These are phyloP conservation scores for Pantelozetes paolii DNA, from an alignment of 2,888 invertebrate genomes.

Conservation along the genomic window DNA sequence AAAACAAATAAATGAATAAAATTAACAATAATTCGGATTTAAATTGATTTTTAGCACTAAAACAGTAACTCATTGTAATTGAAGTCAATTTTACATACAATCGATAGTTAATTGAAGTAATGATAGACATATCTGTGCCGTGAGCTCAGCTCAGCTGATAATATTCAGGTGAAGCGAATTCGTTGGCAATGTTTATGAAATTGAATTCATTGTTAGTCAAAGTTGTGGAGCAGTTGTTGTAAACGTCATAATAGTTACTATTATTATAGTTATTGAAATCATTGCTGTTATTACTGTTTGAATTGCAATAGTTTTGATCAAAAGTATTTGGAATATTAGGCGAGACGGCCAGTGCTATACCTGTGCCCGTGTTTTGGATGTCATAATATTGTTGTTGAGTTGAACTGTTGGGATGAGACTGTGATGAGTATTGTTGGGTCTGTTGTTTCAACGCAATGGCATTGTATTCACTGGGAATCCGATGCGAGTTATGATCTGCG, in stretches of 20 bases:
- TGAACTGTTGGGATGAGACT: background rate
- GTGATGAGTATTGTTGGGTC: conserved; percentile 14
- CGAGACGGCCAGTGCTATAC: conserved; percentile 16
- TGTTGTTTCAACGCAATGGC: conserved; percentile 39
- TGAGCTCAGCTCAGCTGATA: conserved; percentile 65
- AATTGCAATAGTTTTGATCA: conserved; percentile 20
- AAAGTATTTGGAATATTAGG: conserved; percentile 26
- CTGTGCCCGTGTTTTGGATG: background rate
- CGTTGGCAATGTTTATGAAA: conserved; percentile 86
- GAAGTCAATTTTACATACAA: background rate
- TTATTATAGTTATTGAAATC: conserved; percentile 31
- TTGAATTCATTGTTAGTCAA: conserved; percentile 69
- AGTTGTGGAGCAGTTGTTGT: conserved; percentile 15
- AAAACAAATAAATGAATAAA: conserved; percentile 2
- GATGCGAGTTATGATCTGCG: conserved; percentile 23
- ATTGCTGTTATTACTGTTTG: conserved; percentile 34
- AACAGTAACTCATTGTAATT: background rate
- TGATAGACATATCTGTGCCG: background rate
- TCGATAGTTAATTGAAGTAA: background rate
- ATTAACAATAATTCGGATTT: conserved; percentile 31
- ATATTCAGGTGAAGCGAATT: conserved; percentile 80
- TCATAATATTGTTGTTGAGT: conserved; percentile 10
- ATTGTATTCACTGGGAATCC: conserved; percentile 40
- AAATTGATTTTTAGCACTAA: conserved; percentile 11
- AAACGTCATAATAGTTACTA: conserved; percentile 28